These are phyloP conservation scores for Caenorhabditis sp. DNA, from an alignment of 2,888 invertebrate species.

Conservation along the genomic window DNA sequence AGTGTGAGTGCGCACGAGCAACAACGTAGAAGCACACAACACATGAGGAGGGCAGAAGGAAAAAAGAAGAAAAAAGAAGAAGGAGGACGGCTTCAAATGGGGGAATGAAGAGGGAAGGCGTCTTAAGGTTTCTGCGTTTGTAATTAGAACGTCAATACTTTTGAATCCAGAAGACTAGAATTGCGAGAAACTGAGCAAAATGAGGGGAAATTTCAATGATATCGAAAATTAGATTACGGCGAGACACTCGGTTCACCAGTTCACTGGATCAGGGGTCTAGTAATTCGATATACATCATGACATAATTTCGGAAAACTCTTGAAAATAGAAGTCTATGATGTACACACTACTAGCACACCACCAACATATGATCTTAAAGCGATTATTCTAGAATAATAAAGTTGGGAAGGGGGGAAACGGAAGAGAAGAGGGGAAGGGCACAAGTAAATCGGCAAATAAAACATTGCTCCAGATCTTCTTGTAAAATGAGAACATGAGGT, in stretches of 20 bases:
- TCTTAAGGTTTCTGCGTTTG: slow-evolving; percentile 47
- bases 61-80: slow-evolving; percentile 1
- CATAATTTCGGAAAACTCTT: slow-evolving; percentile 36
- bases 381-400: slow-evolving; percentile 33
- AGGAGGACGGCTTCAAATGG: slow-evolving; percentile 38
- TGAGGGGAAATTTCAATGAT: slow-evolving; percentile 1
- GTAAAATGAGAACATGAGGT: slow-evolving; percentile 41
- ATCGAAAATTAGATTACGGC: slow-evolving; percentile 1
- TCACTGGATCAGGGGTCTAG: slow-evolving; percentile 3
- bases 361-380: slow-evolving; percentile 32
- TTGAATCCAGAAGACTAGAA: slow-evolving; percentile 27
- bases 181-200: not conserved
- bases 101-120: slow-evolving; percentile 40
- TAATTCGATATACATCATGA: slow-evolving; percentile 46
- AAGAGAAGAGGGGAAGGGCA: not conserved
- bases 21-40: slow-evolving; percentile 39
- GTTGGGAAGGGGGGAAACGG: slow-evolving; percentile 6
- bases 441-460: slow-evolving; percentile 39
- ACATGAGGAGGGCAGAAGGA: not conserved
- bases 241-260: slow-evolving; percentile 9
- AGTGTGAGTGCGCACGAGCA: slow-evolving; percentile 46
- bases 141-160: slow-evolving; percentile 44
- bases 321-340: slow-evolving; percentile 34
- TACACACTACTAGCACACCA: slow-evolving; percentile 13
- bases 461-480: slow-evolving; percentile 36